Evolutionary conservation across 2,888 invertebrate genomes (phyloP), one percentile per base, ranked within the genome.

Genomic region (Eulithis testata): DNA sequence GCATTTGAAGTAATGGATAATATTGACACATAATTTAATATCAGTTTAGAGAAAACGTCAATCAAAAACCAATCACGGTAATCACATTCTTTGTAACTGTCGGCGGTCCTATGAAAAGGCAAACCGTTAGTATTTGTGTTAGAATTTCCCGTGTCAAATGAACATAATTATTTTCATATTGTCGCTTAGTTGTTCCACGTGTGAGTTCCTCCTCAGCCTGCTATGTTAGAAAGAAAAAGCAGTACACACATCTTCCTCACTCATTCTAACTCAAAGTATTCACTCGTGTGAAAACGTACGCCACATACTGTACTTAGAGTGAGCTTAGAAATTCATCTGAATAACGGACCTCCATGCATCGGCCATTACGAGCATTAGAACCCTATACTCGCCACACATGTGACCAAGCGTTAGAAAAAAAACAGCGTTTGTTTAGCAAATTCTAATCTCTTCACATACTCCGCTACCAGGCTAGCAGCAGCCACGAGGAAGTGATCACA

Each of bases 391-490:
- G 43, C 60, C 73, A 73, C 84, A 79, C 80, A 80, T 81, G 83
- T 80, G 81, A 72, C 63, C 68, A 71, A 78, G 80, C 85, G 82
- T 91, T 90, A 91, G 89, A 91, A 91, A 92, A 89, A 91, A 88
- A 87, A 78, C 81, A 84, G 82, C 89, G 84, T 91, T 91, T 87
- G 90, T 87, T 92, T 88, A 91, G 93, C 86, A 93, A 92, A 90
- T 92, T 92, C 93, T 93, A 93, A 93, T 93, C 93, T 93, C 89
- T 87, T 85, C 92, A 92, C 93, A 92, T 92, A 93, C 91, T 92
- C 90, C 76, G 81, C 78, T 87, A 92, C 91, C 83, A 91, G 90
- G 91, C 78, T 71, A 77, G 70, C 89, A 92, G 86, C 78, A 87
- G 65, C 68, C 63, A 65, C 71, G 71, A 89, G 89, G 88, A 89